A percentile compares a stretch with the other conserved stretches of the same genome.
These are phyloP conservation scores for Esox lucius DNA, from an alignment of 2,797 vertebrate species.

Conservation along the genomic window DNA sequence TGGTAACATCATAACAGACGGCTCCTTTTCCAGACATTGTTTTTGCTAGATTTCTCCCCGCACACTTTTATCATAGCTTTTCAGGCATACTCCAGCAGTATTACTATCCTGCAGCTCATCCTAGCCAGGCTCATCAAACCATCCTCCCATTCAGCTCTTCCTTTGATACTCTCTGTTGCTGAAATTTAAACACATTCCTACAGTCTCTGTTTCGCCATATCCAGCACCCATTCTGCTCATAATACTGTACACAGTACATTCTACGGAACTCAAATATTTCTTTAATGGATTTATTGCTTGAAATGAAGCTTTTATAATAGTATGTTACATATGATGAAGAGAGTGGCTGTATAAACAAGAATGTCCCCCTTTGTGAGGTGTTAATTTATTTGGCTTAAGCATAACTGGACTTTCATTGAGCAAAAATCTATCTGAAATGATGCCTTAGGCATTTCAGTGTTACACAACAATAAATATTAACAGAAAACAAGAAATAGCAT, in stretches of 20 bases:
- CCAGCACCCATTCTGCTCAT: neutral
- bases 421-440: neutral
- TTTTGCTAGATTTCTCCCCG: constrained; percentile 13
- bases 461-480: neutral
- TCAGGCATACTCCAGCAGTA: constrained; percentile 9
- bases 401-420: neutral
- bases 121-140: neutral
- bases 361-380: neutral
- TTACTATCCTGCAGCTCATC: neutral
- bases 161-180: constrained; percentile 10
- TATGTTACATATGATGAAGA: neutral
- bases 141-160: constrained; percentile 5
- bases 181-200: constrained; percentile 1
- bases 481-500: neutral
- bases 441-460: neutral
- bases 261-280: neutral
- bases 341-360: neutral
- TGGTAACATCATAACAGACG: neutral
- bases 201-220: neutral
- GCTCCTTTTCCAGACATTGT: constrained; percentile 11
- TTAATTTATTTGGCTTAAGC: neutral
- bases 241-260: neutral
- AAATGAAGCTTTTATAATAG: neutral
- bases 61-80: constrained; percentile 24
- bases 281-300: neutral